Evolutionary conservation across 2,888 invertebrate species (phyloP), one percentile per base, ranked within the genome.

Genomic region (Lamellibrachia satsuma): DNA sequence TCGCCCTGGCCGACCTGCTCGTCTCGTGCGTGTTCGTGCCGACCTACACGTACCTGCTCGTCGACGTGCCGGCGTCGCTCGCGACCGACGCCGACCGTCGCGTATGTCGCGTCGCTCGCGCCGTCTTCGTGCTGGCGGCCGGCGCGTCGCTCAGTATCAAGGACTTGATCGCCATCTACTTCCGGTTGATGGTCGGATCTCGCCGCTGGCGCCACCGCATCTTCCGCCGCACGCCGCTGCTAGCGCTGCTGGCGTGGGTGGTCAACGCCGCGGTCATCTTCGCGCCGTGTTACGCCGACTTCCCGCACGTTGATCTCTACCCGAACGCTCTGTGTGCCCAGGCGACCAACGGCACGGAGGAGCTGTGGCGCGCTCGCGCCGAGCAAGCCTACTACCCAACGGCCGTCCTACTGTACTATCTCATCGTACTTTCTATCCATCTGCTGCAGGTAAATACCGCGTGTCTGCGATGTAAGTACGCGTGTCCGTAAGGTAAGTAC

Each of bases 11-110:
- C 8, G 94, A 94, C 91, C 92, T 94, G 6, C 93, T 93, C 90
- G 92, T 93, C 39, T 92, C 93, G 22, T 90, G 93, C 39, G 90
- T 94, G 52, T 94, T 93, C 92, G 93, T 94, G 52, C 94, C 94
- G 75, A 92, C 93, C 52, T 94, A 94, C 90, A 94, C 94, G 11
- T 94, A 94, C 92, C 93, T 93, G 75, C 92, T 94, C 8, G 92
- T 94, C 91, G 92, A 93, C 55, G 92, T 75, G 75, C 75, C 75
- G 22, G 75, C 75, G 75, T 11, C 75, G 4, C 15, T 11, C 22
- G 75, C n/a, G 22, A 75, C 75, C 75, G 75, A 11, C 9, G 52
- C 55, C 91, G 39, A 52, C 52, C 51, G 92, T 22, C 27, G n/a
- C 8, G 60, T 92, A 27, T 93, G 93, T 39, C 27, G n/a, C 8